Base-by-base conservation (phyloP, 2,888 invertebrate genomes). In the Steromphala cineraria region DNA sequence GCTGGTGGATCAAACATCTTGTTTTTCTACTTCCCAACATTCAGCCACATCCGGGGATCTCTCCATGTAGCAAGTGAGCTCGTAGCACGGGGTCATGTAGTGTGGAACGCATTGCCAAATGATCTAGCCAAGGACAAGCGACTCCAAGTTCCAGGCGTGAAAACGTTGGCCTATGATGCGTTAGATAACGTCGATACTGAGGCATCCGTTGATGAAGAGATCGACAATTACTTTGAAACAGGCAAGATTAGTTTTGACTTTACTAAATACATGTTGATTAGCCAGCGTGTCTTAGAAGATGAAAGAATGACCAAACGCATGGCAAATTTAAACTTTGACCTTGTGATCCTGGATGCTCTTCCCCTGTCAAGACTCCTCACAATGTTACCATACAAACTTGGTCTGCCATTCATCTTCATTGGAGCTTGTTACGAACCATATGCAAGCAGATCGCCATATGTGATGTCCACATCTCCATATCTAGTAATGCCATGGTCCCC, bases 381-480 rank as follows among this genome's bases (percentile, higher is more conserved):
- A 13, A n/a, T 83, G 19, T 24, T 85, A 13, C 83, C 85, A 0
- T 78, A 81, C 46, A 75, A 76, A 28, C 67, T 83, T 17, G 75
- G 53, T 13, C 77, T 84, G n/a, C 82, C 84, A 0, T 84, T 80
- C 46, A 80, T 82, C 0, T 62, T 80, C n/a, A 31, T 81, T 10
- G 76, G 78, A 2, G 55, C 79, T 1, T n/a, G 24, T 15, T 53
- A 40, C 17, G 28, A 53, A n/a, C 56, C 55, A 0, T 67, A 67
- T 17, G 21, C 40, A 10, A 52, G 13, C 10, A 40, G 71, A n/a
- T 31, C 21, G 15, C 80, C 82, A 0, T 76, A 36, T 31, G 36
- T 67, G 5, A 52, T 76, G 24, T 21, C 75, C n/a, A 36, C 77
- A 7, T 19, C 46, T 0, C 82, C 82, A 0, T 53, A 19, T 76